phyloP scores from a whole-genome alignment of 2,113 vertebrate species.

The Vulpes lagopus region DNA sequence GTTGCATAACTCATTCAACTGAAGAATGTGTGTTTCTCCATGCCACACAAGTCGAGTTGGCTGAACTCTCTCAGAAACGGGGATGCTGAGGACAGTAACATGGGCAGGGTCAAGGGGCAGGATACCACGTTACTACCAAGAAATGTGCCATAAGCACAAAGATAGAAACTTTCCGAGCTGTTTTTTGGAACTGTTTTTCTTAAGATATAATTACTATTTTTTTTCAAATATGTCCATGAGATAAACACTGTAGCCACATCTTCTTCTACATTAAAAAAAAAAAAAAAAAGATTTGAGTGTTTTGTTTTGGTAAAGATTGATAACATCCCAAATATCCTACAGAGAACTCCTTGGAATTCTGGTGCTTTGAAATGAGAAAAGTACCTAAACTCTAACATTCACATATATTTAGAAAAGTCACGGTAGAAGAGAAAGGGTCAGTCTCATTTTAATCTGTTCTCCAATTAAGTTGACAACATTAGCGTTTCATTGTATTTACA shows the following conservation, averaged over 20 bases:
- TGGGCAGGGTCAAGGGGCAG: conserved; percentile 10
- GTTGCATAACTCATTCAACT: conserved; percentile 72
- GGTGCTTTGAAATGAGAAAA: not conserved
- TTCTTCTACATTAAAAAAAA: not conserved
- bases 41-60: conserved; percentile 80
- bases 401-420: not conserved
- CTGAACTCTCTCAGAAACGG: conserved; percentile 65
- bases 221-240: not conserved
- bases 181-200: not conserved
- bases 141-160: conserved; percentile 14
- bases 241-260: not conserved
- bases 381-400: not conserved
- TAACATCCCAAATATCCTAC: not conserved
- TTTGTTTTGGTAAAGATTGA: not conserved
- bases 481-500: not conserved
- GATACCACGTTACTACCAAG: not conserved
- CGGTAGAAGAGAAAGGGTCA: not conserved
- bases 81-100: conserved; percentile 32
- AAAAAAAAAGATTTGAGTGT: not conserved
- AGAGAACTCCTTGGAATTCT: not conserved
- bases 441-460: not conserved
- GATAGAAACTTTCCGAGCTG: not conserved
- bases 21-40: conserved; percentile 69
- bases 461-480: not conserved
- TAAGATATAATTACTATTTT: not conserved